Base-by-base conservation (phyloP, 1,140 invertebrate species). In the Palaemon carinicauda region DNA sequence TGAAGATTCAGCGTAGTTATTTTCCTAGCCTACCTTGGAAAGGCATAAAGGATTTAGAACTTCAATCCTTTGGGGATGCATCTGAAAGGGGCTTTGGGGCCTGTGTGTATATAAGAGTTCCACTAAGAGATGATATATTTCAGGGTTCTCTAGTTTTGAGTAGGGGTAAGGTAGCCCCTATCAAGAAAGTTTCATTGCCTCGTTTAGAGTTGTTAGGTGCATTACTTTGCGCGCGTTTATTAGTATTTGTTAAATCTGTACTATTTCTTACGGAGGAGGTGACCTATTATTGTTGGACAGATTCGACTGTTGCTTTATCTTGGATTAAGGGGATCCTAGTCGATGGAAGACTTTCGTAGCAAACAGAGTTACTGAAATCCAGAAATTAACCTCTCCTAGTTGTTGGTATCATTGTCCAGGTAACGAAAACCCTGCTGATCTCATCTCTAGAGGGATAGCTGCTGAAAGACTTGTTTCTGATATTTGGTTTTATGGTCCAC, bases 1-100 rank as follows among this genome's bases (percentile, higher is more conserved):
- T 3, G 31, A 50, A 52, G 53, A 52, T 78, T 78, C 3, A 41
- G 10, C 3, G 9, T 21, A 51, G 75, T 78, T 78, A 78, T 51
- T 78, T 78, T 78, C 75, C 41, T n/a, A n/a, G n/a, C n/a, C n/a
- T n/a, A n/a, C n/a, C n/a, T n/a, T 33, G 73, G 73, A 75, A 75
- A 33, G 5, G 29, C 12, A 9, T 29, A 33, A 17, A 9, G 41
- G 73, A 33, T 75, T 14, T 41, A 41, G 73, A 75, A 71, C 15
- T 27, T 71, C n/a, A n/a, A n/a, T n/a, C n/a, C 15, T 27, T n/a
- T n/a, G n/a, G n/a, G n/a, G n/a, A 19, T 71, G 65, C 65, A 10
- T 21, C 65, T 9, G 65, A 27, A 21, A 71, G 27, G 12, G 65
- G 27, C 27, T 75, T 14, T 21, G 31, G 24, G 9, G 21, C 73